Evolutionary conservation across 2,797 vertebrate genomes (phyloP).

Genomic region (Myoxocephalus aenaeus): DNA sequence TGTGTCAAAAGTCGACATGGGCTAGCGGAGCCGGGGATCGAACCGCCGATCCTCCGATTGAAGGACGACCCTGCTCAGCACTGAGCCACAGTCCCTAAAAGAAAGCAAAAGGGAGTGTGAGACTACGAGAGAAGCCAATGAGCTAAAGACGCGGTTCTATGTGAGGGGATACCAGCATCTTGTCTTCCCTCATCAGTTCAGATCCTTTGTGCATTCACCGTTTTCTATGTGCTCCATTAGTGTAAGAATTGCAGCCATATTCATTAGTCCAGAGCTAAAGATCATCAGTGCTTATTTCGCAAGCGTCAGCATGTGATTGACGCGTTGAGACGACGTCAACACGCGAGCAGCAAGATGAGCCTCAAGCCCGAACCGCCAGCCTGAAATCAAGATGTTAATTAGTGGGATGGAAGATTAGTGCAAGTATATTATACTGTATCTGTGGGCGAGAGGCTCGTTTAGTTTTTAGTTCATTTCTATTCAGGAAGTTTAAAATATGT

Average conservation of each 20-base stretch:
- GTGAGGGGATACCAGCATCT: background rate
- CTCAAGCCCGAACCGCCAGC: background rate
- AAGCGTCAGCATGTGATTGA: background rate
- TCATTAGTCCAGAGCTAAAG: background rate
- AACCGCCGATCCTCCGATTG: too few species aligned
- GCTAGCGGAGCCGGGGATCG: too few species aligned
- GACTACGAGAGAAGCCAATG: background rate
- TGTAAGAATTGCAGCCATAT: background rate
- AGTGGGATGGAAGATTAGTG: background rate
- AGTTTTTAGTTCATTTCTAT: background rate
- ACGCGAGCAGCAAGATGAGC: background rate
- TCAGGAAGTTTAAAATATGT: background rate
- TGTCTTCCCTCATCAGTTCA: background rate
- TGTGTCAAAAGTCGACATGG: too few species aligned
- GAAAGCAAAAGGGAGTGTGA: slow-evolving; percentile 12
- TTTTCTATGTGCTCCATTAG: background rate
- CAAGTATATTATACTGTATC: background rate
- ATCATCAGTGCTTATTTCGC: background rate
- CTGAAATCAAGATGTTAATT: background rate
- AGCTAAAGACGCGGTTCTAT: background rate
- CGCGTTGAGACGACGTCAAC: background rate
- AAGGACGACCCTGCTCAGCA: too few species aligned
- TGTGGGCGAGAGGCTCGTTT: background rate
- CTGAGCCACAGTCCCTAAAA: too few species aligned
- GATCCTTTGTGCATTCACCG: background rate